Conservation (phyloP, 2,888 invertebrate genomes). For the Lasioglossum marginatum region DNA sequence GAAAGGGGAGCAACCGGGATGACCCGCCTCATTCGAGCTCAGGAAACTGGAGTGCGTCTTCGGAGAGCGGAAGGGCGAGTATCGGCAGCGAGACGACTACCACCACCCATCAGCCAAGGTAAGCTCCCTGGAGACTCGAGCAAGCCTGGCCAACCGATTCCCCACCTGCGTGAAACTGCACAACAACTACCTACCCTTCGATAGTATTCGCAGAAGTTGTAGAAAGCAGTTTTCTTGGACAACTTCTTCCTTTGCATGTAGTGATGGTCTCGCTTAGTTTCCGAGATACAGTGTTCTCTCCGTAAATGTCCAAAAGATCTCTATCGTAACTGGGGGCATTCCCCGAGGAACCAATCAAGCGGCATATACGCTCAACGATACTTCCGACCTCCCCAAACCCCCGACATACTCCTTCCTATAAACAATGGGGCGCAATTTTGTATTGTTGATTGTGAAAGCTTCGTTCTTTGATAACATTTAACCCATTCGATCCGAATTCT, state of each 20-base stretch:
- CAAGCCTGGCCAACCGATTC: neutral
- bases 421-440: no score
- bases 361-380: no score
- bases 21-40: conserved; percentile 95
- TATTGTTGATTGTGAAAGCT: neutral
- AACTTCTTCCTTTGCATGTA: neutral
- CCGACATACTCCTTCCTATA: no score
- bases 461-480: neutral
- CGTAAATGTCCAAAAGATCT: no score
- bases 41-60: conserved; percentile 98
- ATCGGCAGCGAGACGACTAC: conserved; percentile 93
- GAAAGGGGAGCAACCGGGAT: conserved; percentile 88
- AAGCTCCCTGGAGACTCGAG: neutral
- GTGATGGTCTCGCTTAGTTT: neutral
- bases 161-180: neutral
- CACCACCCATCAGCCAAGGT: conserved; percentile 86
- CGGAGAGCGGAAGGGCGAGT: conserved; percentile 94
- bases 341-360: no score
- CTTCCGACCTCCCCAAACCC: no score
- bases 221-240: neutral
- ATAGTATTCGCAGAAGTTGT: neutral
- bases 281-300: no score
- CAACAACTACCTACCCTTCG: neutral
- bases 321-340: no score
- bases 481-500: neutral